A percentile compares a stretch with the other conserved stretches of the same genome.
These are phyloP conservation scores for Stegana nigrithorax DNA, from an alignment of 2,888 invertebrate species.

Conservation along the genomic window DNA sequence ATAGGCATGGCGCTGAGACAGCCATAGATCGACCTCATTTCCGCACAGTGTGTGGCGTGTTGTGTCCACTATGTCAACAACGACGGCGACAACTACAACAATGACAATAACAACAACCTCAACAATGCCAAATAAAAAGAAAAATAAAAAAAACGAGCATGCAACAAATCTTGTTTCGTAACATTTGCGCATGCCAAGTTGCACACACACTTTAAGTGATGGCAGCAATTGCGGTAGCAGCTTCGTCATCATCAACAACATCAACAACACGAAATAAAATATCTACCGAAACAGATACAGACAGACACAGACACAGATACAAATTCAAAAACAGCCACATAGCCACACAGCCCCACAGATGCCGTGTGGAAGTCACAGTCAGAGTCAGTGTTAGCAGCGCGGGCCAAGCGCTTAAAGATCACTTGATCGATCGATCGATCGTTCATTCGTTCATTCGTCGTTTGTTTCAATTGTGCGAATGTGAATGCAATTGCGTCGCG, in stretches of 20 bases:
- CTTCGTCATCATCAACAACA: neutral
- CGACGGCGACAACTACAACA: neutral
- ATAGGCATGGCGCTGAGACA: too few relatives aligned
- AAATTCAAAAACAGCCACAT: neutral
- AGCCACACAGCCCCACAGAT: neutral
- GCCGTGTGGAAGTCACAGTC: slow-evolving; percentile 2
- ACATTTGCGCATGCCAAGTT: slow-evolving; percentile 9
- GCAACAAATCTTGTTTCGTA: slow-evolving; percentile 18
- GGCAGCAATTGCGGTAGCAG: neutral
- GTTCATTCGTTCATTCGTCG: too few relatives aligned
- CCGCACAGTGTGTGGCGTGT: neutral
- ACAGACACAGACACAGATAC: too few relatives aligned
- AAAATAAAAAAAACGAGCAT: slow-evolving; percentile 9
- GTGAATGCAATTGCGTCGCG: too few relatives aligned
- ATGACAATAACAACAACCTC: too few relatives aligned
- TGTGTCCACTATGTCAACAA: neutral
- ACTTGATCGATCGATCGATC: slow-evolving; percentile 59
- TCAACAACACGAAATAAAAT: too few relatives aligned
- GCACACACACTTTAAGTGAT: neutral
- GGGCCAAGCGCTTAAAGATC: slow-evolving; percentile 17
- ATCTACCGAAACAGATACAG: too few relatives aligned
- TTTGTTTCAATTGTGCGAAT: too few relatives aligned
- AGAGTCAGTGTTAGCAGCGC: too few relatives aligned
- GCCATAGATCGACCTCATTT: neutral
- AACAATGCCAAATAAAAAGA: neutral